Percentiles rank a stretch among this genome's conserved stretches.
These are phyloP conservation scores for Neuroterus valhalla DNA, from an alignment of 1,140 invertebrate genomes.

Conservation along the genomic window DNA sequence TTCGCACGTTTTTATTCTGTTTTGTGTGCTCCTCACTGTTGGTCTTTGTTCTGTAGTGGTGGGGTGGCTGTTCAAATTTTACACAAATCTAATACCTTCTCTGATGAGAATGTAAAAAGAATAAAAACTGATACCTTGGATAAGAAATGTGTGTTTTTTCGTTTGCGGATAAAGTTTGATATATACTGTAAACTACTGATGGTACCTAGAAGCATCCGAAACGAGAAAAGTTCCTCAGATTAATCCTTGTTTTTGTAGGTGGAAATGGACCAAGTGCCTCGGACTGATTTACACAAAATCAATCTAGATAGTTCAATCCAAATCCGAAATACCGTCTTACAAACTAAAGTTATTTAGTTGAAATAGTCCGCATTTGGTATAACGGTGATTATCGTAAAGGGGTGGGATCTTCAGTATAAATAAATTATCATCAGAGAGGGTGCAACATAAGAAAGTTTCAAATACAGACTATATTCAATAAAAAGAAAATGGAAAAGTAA, in stretches of 20 bases:
- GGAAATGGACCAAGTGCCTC: conserved; percentile 55
- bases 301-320: conserved; percentile 55
- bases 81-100: too few relatives aligned
- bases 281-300: conserved; percentile 54
- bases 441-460: not conserved
- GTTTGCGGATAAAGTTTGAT: conserved; percentile 62
- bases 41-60: too few relatives aligned
- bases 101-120: not conserved
- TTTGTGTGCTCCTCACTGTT: too few relatives aligned
- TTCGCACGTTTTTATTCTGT: too few relatives aligned
- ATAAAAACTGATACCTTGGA: not conserved
- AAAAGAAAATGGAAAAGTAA: conserved; percentile 24
- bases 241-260: conserved; percentile 60
- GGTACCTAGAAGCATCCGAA: conserved; percentile 51
- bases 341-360: too few relatives aligned
- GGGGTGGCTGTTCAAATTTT: too few relatives aligned
- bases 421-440: too few relatives aligned
- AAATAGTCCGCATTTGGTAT: too few relatives aligned
- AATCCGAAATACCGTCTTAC: conserved; percentile 44
- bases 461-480: too few relatives aligned
- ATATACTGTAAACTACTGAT: conserved; percentile 50
- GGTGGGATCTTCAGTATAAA: too few relatives aligned
- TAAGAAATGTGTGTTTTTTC: conserved; percentile 29
- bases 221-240: conserved; percentile 58
- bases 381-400: too few relatives aligned